phyloP scores from a whole-genome alignment of 2,888 invertebrate species.

The Euclidia mi region DNA sequence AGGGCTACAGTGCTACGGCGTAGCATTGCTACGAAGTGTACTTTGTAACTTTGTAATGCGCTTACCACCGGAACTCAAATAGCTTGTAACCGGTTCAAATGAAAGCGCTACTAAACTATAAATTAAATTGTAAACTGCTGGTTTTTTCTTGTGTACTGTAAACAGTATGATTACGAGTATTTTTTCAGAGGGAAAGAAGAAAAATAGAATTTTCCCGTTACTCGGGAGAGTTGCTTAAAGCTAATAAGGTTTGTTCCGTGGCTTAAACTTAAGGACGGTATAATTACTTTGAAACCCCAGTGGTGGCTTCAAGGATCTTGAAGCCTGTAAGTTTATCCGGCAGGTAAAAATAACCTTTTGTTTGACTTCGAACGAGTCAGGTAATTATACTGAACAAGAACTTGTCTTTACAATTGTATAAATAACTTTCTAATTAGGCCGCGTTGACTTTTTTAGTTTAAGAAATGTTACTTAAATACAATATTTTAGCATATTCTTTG shows the following conservation, averaged over 20 bases:
- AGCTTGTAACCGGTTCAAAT: constrained; percentile 60
- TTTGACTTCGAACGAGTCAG: too few species aligned
- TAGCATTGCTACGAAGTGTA: constrained; percentile 61
- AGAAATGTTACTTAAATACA: too few species aligned
- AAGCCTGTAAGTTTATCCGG: neutral
- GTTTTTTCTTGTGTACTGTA: constrained; percentile 20
- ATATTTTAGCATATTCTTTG: too few species aligned
- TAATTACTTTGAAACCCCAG: neutral
- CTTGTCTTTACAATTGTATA: too few species aligned
- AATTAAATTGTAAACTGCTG: constrained; percentile 47
- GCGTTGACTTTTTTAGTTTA: too few species aligned
- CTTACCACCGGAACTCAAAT: constrained; percentile 61
- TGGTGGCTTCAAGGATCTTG: neutral
- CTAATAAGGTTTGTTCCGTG: neutral
- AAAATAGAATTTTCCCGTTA: neutral
- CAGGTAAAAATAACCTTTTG: neutral
- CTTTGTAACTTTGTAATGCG: constrained; percentile 62
- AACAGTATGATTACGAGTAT: constrained; percentile 6
- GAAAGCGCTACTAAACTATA: constrained; percentile 58
- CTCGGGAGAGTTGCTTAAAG: neutral
- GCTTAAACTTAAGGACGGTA: neutral
- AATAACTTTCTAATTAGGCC: too few species aligned
- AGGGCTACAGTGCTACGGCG: constrained; percentile 53
- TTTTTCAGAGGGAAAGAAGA: constrained; percentile 4
- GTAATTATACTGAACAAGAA: too few species aligned